A percentile compares a stretch with the other conserved stretches of the same genome.
Conservation (phyloP, 2,888 invertebrate species). For the Stenolophus ochropezus region DNA sequence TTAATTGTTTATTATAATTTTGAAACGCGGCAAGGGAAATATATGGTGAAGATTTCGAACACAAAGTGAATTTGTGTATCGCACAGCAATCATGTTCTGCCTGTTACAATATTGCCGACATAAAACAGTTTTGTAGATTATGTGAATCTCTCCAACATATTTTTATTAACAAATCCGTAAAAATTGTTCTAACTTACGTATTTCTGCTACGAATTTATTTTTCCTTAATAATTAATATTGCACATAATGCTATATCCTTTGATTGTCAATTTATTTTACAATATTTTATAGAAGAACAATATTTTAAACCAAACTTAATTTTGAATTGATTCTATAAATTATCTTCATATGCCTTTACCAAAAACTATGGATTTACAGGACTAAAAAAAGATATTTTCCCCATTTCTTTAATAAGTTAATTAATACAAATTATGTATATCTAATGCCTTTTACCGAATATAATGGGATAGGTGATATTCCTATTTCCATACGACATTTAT, state of each 20-base stretch:
- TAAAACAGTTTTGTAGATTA: constrained; percentile 10
- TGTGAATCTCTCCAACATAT: background rate
- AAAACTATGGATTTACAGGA: constrained; percentile 36
- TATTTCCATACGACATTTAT: constrained; percentile 49
- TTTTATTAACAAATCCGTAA: background rate
- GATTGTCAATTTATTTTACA: too few species aligned
- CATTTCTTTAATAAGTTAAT: constrained; percentile 63
- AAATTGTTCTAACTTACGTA: background rate
- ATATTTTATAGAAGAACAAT: too few species aligned
- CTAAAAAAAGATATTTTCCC: constrained; percentile 65
- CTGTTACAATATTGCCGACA: background rate
- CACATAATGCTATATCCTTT: too few species aligned
- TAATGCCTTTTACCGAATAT: constrained; percentile 61
- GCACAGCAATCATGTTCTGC: constrained; percentile 34
- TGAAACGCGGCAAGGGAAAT: constrained; percentile 61
- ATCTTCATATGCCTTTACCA: constrained; percentile 63
- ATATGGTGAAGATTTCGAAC: constrained; percentile 40
- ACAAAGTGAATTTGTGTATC: constrained; percentile 63
- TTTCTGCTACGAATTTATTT: background rate
- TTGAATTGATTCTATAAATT: constrained; percentile 63
- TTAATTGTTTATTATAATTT: constrained; percentile 63
- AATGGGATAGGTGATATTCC: constrained; percentile 64
- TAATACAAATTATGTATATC: constrained; percentile 64
- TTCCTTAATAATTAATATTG: constrained; percentile 39
- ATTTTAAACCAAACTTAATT: constrained; percentile 59